Base-by-base conservation (phyloP, 2,888 invertebrate species). In the Myathropa florea region DNA sequence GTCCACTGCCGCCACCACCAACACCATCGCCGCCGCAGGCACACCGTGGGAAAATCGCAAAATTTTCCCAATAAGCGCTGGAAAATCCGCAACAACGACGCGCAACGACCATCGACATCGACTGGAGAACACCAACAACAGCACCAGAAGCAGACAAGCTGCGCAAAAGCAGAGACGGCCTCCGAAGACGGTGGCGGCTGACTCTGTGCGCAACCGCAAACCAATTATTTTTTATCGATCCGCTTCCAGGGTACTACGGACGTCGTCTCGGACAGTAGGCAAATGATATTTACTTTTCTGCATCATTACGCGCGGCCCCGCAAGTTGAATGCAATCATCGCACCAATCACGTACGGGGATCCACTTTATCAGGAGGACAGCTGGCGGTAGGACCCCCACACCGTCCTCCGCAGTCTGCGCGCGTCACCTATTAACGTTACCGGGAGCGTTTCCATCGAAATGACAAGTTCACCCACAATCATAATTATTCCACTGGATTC, bases 161-260 rank as follows among this genome's bases (percentile, higher is more conserved):
- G 24, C 39, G 39, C 18, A 46, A 18, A 18, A 39, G 39, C 46
- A 46, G 46, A 0, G 7, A 18, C 46, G 18, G 46, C 33, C 9
- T 33, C n/a, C n/a, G n/a, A n/a, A n/a, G 53, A 26, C 39, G 55
- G 14, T 23, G 18, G 18, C 36, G 30, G 33, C n/a, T 26, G 57
- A 24, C 53, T 53, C 68, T 59, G 64, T 59, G 73, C 61, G 33
- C 77, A 86, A 83, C 78, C 83, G 55, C 83, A 83, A 86, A 86
- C 86, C 86, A 86, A 86, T 86, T 86, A 86, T 86, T 86, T 86
- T 86, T 86, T 86, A 86, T 86, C 86, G 86, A 86, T 86, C 86
- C 67, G 71, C 83, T 83, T 85, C 72, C 84, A 76, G 81, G 81
- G 76, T 72, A 53, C 63, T 55, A 30, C 57, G 24, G 24, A 26